phyloP scores from a whole-genome alignment of 2,888 invertebrate species.

The Apamea crenata region DNA sequence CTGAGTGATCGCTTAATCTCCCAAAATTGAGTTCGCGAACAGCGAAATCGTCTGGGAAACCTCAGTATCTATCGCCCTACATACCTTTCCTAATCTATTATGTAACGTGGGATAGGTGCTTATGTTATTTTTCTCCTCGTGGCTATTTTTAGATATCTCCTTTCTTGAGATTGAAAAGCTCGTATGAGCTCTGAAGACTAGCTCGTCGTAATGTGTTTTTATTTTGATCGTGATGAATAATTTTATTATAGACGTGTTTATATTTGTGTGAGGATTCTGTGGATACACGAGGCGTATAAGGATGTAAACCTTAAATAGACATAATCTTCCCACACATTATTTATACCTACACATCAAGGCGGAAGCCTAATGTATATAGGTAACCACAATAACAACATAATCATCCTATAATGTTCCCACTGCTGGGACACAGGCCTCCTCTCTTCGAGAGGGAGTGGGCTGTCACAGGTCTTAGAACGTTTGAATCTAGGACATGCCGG shows the following conservation, averaged over 20 bases:
- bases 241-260: slow-evolving; percentile 20
- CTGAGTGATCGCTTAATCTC: slow-evolving; percentile 71
- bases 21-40: slow-evolving; percentile 62
- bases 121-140: slow-evolving; percentile 34
- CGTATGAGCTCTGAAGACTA: slow-evolving; percentile 27
- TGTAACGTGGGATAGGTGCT: slow-evolving; percentile 53
- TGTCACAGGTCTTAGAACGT: not conserved
- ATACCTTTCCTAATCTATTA: slow-evolving; percentile 61
- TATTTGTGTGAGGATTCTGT: slow-evolving; percentile 9
- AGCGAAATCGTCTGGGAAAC: slow-evolving; percentile 60
- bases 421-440: not conserved
- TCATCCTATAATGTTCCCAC: not conserved
- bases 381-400: not conserved
- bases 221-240: slow-evolving; percentile 37
- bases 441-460: not conserved
- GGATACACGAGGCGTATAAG: slow-evolving; percentile 13
- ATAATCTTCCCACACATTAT: not conserved
- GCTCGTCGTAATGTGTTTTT: slow-evolving; percentile 38
- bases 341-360: not conserved
- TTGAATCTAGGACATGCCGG: not conserved
- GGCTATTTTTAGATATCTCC: slow-evolving; percentile 57
- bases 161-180: slow-evolving; percentile 43
- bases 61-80: slow-evolving; percentile 59
- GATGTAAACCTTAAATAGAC: not conserved
- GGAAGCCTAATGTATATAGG: not conserved